Evolutionary conservation across 2,797 vertebrate genomes (phyloP).

Genomic region (Pterois miles): DNA sequence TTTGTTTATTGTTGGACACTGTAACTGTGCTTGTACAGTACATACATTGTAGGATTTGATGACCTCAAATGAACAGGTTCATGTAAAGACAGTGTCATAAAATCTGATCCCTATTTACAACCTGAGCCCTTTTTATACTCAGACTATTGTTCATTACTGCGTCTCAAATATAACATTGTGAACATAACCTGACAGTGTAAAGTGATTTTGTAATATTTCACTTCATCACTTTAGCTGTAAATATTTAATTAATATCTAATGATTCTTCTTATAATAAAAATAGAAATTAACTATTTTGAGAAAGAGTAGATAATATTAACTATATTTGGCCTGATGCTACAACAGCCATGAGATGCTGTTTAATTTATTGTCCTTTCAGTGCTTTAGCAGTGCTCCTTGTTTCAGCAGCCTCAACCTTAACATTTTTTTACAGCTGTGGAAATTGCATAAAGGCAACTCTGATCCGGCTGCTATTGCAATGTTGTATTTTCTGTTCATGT

Average conservation of each 20-base stretch:
- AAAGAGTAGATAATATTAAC: background rate
- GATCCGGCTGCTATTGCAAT: background rate
- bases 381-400: background rate
- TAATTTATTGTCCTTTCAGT: background rate
- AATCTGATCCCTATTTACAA: background rate
- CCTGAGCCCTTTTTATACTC: background rate
- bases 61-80: background rate
- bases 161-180: background rate
- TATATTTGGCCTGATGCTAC: background rate
- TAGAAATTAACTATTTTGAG: background rate
- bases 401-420: background rate
- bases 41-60: background rate
- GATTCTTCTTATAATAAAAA: background rate
- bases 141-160: background rate
- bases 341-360: background rate
- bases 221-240: background rate
- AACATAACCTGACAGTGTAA: background rate
- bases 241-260: background rate
- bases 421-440: background rate
- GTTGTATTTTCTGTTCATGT: background rate
- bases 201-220: background rate
- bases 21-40: background rate
- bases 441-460: background rate
- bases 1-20: constrained; percentile 9
- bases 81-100: background rate